Base-by-base conservation (phyloP, 2,113 vertebrate genomes). In the Lepus americanus region DNA sequence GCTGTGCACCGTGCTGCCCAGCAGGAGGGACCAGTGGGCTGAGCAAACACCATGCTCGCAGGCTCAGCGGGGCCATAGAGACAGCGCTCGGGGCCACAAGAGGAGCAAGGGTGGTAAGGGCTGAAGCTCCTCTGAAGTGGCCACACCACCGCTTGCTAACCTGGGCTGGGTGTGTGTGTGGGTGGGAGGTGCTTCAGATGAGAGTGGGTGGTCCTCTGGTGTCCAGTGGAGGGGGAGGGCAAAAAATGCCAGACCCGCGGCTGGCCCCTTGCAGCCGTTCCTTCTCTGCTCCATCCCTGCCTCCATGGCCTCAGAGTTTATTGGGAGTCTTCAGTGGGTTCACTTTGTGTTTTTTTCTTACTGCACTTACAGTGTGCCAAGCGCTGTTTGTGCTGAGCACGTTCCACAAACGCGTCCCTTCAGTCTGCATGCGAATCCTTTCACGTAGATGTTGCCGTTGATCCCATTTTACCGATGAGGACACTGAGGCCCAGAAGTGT, bases 1-100 rank as follows among this genome's bases (percentile, higher is more conserved):
- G 44, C 44, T 44, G 44, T 44, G 44, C 44, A 44, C 44, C 8
- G 25, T 90, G 49, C 69, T 64, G 94, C 66, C 79, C 78, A 88
- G 86, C 96, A 95, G 94, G 88, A 95, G 94, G 88, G 74, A 85
- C 92, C 73, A 16, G 81, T 69, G 89, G 85, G 49, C 83, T 95
- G 81, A 94, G 64, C 55, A 73, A 92, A 94, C 55, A 82, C 72
- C 22, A 8, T 25, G 81, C 14, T 96, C 63, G 74, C 39, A 39
- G 66, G 79, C 87, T 39, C 9, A 51, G 14, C 70, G 44, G 53
- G 44, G 44, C 84, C 76, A n/a, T 33, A 53, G 39, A 20, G 70
- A 80, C 3, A 1, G 36, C 77, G 19, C 27, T 55, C n/a, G 39
- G 82, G 64, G 72, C 7, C 61, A 70, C 77, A 73, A 25, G 44